Conservation (phyloP, 2,113 vertebrate genomes). For the Alces alces region DNA sequence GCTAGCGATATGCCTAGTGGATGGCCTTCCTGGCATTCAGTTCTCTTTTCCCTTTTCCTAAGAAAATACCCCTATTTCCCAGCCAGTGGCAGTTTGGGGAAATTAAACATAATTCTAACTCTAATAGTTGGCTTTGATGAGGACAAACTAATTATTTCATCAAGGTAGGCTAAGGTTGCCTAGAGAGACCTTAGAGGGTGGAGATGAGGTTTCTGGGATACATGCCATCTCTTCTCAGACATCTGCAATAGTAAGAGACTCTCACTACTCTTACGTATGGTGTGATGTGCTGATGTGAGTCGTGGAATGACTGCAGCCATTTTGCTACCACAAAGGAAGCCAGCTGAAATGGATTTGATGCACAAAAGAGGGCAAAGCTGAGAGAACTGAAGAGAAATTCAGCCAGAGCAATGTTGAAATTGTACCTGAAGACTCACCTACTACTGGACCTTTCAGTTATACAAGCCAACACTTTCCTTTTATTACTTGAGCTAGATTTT, state of each 20-base stretch:
- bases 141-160: not conserved
- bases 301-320: not conserved
- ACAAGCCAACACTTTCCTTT: not conserved
- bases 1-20: not conserved
- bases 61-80: not conserved
- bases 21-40: not conserved
- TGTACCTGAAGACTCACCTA: not conserved
- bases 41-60: not conserved
- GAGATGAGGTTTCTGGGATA: not conserved
- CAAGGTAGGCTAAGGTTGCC: not conserved
- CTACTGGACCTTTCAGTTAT: not conserved
- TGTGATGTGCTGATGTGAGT: not conserved
- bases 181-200: not conserved
- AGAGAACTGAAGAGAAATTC: not conserved
- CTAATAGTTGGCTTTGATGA: not conserved
- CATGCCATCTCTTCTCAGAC: not conserved
- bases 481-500: not conserved
- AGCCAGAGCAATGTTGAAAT: not conserved
- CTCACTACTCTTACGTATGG: not conserved
- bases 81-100: not conserved
- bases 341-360: not conserved
- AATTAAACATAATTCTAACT: not conserved
- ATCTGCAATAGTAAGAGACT: not conserved
- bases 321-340: not conserved
- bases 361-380: not conserved